Evolutionary conservation across 2,797 vertebrate species (phyloP).

Genomic region (Tenualosa ilisha): DNA sequence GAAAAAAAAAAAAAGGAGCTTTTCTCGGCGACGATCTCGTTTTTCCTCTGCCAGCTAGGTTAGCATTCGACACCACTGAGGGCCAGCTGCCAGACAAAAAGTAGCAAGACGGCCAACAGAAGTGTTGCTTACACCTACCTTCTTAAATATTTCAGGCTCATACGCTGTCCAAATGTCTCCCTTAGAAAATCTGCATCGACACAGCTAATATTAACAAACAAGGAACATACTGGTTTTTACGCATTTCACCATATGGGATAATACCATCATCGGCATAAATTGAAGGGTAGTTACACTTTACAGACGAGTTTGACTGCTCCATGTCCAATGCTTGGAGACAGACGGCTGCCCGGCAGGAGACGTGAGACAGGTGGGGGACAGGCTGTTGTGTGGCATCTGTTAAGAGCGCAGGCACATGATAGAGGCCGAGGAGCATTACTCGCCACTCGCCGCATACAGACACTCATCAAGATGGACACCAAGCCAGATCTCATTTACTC

Average conservation of each 20-base stretch:
- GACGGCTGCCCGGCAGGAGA: neutral
- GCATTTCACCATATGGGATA: neutral
- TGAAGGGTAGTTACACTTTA: neutral
- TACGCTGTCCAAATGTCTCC: neutral
- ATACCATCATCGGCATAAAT: neutral
- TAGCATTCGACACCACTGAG: neutral
- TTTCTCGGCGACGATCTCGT: neutral
- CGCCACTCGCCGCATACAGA: neutral
- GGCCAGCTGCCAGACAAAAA: neutral
- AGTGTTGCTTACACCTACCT: neutral
- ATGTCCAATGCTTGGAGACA: neutral
- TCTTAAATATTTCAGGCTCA: neutral
- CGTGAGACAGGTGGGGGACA: neutral
- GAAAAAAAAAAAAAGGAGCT: neutral
- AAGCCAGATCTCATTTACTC: neutral
- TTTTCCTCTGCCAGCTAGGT: neutral
- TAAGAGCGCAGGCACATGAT: neutral
- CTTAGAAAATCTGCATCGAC: neutral
- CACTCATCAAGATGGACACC: neutral
- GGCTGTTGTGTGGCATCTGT: slow-evolving; percentile 9
- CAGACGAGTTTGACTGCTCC: neutral
- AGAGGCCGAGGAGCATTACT: neutral
- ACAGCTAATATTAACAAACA: neutral
- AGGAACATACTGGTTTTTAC: neutral
- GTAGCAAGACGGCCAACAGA: neutral